These are phyloP conservation scores for Agrilus mali DNA, from an alignment of 2,888 invertebrate species.

Conservation along the genomic window DNA sequence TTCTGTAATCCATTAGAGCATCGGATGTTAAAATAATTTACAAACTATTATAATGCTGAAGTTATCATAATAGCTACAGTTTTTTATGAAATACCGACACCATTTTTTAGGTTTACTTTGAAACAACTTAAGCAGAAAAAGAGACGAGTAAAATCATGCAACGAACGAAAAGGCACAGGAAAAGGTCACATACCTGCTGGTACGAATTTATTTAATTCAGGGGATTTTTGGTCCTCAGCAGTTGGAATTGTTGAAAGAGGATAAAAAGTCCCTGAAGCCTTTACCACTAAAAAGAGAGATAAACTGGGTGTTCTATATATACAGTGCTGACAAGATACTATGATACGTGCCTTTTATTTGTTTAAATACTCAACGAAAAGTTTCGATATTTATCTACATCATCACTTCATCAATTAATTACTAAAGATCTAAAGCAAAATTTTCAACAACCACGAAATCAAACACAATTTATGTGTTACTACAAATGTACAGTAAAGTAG, in stretches of 20 bases:
- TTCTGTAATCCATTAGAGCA: slow-evolving; percentile 5
- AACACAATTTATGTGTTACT: no score
- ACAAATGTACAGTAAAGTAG: no score
- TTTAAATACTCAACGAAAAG: not conserved
- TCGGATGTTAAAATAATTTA: not conserved
- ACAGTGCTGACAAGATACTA: slow-evolving; percentile 15
- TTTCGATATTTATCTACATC: no score
- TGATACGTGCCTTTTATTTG: not conserved
- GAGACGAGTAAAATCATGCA: slow-evolving; percentile 3
- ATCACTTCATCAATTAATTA: no score
- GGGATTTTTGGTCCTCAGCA: slow-evolving; percentile 39
- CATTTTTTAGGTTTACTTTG: not conserved
- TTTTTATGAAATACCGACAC: not conserved
- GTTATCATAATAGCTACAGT: no score
- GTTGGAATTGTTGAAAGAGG: slow-evolving; percentile 55
- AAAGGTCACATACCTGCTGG: slow-evolving; percentile 41
- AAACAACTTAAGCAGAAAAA: not conserved
- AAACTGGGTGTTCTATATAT: slow-evolving; percentile 9
- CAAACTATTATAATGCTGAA: not conserved
- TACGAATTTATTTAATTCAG: slow-evolving; percentile 41
- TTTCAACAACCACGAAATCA: no score
- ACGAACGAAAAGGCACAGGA: slow-evolving; percentile 13
- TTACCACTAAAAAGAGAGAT: slow-evolving; percentile 63
- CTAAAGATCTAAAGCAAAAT: no score
- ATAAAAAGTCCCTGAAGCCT: slow-evolving; percentile 86